Evolutionary conservation across 2,888 invertebrate genomes (phyloP).

Genomic region (Cheilosia urbana): DNA sequence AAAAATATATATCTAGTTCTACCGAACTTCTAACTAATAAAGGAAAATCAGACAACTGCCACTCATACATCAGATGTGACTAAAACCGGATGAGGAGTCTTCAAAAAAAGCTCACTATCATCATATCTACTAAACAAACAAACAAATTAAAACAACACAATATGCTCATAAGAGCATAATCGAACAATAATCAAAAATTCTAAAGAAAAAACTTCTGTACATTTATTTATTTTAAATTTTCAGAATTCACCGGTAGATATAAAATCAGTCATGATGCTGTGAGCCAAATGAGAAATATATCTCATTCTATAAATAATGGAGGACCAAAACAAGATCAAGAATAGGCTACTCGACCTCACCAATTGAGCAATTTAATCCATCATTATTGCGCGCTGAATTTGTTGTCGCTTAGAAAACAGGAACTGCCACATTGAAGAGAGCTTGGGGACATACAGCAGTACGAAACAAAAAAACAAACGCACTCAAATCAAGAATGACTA

Average conservation of each 20-base stretch:
- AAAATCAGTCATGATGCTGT: constrained; percentile 15
- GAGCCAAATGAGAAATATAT: constrained; percentile 11
- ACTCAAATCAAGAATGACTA: constrained; percentile 28
- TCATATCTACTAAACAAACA: constrained; percentile 51
- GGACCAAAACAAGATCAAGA: constrained; percentile 36
- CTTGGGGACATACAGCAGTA: constrained; percentile 44
- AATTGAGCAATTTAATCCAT: constrained; percentile 55
- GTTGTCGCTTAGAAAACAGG: constrained; percentile 24
- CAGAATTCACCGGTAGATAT: constrained; percentile 44
- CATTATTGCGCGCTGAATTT: constrained; percentile 34
- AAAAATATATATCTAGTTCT: constrained; percentile 9
- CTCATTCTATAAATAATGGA: constrained; percentile 24
- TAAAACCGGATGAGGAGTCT: constrained; percentile 57
- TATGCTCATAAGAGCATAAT: constrained; percentile 41
- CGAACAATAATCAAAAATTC: constrained; percentile 25
- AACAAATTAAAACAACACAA: constrained; percentile 5
- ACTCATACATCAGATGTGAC: constrained; percentile 62
- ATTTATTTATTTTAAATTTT: constrained; percentile 68
- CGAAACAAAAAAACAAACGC: background rate
- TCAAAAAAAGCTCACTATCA: constrained; percentile 44
- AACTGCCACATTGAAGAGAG: constrained; percentile 26
- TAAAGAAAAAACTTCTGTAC: constrained; percentile 44
- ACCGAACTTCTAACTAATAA: constrained; percentile 29
- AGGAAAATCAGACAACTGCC: constrained; percentile 5
- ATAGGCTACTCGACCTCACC: constrained; percentile 36